phyloP scores from a whole-genome alignment of 2,888 invertebrate species.

The Plusia festucae region DNA sequence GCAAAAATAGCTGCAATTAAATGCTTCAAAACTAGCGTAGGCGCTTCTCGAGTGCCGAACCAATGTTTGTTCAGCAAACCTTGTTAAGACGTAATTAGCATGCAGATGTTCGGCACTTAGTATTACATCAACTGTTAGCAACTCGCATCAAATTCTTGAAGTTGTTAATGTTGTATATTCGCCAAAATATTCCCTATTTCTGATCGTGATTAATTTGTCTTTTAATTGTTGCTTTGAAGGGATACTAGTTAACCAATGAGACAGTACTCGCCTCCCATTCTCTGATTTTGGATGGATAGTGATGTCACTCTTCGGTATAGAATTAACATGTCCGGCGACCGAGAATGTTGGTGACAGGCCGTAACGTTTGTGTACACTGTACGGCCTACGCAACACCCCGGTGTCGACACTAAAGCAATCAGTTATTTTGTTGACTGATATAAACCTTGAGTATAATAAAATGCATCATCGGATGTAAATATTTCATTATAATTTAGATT shows the following conservation, averaged over 20 bases:
- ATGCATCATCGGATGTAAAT: background rate
- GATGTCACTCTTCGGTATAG: conserved; percentile 23
- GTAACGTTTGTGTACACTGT: conserved; percentile 34
- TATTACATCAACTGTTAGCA: background rate
- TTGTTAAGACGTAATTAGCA: background rate
- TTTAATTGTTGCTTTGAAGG: background rate
- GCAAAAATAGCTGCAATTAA: background rate
- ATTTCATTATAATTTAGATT: background rate
- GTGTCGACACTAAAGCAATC: conserved; percentile 44
- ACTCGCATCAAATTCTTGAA: background rate
- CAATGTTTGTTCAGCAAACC: background rate
- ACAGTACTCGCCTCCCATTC: too few species aligned
- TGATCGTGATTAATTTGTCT: background rate
- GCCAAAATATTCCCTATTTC: too few species aligned
- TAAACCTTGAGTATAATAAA: conserved; percentile 9
- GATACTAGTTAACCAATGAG: background rate
- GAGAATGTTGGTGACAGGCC: conserved; percentile 22
- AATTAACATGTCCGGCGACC: conserved; percentile 19
- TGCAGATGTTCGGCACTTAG: background rate
- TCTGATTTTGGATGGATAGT: conserved; percentile 31
- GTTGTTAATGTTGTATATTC: background rate
- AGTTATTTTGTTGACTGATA: conserved; percentile 34
- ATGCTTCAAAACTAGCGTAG: background rate
- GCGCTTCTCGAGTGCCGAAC: background rate
- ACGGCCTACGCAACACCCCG: conserved; percentile 24